These are phyloP conservation scores for Oenanthe oenanthe DNA, from an alignment of 2,113 vertebrate genomes.

Conservation along the genomic window DNA sequence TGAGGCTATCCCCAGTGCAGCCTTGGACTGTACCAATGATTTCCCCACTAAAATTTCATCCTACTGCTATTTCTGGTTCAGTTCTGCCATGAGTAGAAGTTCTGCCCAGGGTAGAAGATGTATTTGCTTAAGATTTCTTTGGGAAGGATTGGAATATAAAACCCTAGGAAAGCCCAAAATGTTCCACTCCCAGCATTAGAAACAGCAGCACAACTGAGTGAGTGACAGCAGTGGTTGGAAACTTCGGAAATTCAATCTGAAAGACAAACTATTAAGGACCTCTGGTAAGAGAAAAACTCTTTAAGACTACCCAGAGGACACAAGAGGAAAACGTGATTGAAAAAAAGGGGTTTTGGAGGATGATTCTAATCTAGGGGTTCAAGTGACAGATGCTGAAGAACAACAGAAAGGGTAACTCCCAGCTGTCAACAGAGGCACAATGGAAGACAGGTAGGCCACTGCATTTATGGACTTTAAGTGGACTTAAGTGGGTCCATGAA, in stretches of 20 bases:
- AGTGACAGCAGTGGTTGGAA: background rate
- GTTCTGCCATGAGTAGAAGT: background rate
- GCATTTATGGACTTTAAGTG: background rate
- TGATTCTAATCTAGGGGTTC: background rate
- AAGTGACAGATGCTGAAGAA: background rate
- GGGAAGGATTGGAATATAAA: background rate
- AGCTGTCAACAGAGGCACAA: background rate
- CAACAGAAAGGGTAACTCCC: background rate
- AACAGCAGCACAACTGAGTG: background rate
- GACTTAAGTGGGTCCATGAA: background rate
- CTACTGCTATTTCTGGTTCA: background rate
- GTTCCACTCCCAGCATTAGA: background rate
- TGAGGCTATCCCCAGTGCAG: background rate
- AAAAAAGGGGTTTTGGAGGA: background rate
- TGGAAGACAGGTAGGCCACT: background rate
- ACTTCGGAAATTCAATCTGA: background rate
- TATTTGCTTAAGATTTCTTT: background rate
- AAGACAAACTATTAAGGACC: background rate
- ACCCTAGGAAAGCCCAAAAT: background rate
- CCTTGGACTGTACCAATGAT: background rate
- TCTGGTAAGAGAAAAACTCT: background rate
- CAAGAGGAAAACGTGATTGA: background rate
- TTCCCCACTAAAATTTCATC: conserved; percentile 12
- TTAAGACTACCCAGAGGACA: background rate
- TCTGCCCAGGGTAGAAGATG: background rate